Evolutionary conservation across 2,888 invertebrate species (phyloP), one percentile per base, ranked within the genome.

Genomic region (Pseudococcus jackbeardsleyi): DNA sequence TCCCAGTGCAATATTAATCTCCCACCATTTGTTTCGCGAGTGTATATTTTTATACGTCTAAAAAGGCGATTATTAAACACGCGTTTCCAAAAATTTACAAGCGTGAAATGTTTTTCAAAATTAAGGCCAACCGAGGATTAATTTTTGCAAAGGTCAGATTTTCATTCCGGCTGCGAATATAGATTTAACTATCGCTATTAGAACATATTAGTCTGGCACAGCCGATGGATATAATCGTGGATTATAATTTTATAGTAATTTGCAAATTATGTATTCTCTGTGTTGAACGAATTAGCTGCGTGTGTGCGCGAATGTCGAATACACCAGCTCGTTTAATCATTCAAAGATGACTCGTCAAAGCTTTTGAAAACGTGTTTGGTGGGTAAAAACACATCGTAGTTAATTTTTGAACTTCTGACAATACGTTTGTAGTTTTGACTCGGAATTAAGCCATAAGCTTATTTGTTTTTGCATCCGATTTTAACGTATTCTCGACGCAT

Each of bases 51-150:
- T 46, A 42, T 42, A 82, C 17, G 19, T 46, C n/a, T 22, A 12
- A 82, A 46, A 82, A 12, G 46, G 17, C 42, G 79, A 39, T 42
- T 42, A 72, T 72, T 42, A 82, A 82, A 46, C n/a, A 39, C n/a
- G 19, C 79, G 42, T 82, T 79, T 46, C 8, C 8, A 82, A 82
- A 33, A 82, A 82, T 82, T 82, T 82, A 82, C 79, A 39, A 42
- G 46, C 79, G 19, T 46, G 79, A 46, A 82, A 82, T 82, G 79
- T 82, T 82, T 33, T 46, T 19, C 8, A 82, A 82, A 82, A 82
- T 46, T 46, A 46, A 46, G 79, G 79, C 79, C 79, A 82, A 82
- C 79, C 79, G 79, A n/a, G 79, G 79, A 82, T 82, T 82, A 82
- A 82, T 82, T 82, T 82, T 42, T 42, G 46, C 79, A 46, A 82